Conservation (phyloP, 2,113 vertebrate species). For the Merops nubicus region DNA sequence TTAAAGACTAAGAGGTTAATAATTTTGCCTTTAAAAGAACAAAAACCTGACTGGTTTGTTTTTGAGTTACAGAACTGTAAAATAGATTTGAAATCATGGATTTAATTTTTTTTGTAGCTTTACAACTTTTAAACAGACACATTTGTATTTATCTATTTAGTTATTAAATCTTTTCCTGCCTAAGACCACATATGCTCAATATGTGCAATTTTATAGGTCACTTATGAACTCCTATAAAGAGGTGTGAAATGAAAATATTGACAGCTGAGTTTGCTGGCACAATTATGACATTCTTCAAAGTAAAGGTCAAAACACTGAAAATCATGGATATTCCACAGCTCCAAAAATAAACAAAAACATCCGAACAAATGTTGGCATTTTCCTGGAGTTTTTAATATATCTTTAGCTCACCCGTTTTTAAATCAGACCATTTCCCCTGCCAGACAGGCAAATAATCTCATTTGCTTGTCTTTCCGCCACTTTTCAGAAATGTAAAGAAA, state of each 20-base stretch:
- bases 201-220: constrained; percentile 54
- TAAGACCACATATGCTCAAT: constrained; percentile 34
- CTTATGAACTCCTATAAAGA: constrained; percentile 45
- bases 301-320: constrained; percentile 39
- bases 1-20: constrained; percentile 27
- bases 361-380: neutral
- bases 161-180: constrained; percentile 44
- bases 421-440: neutral
- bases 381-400: neutral
- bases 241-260: constrained; percentile 66
- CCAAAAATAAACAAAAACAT: constrained; percentile 43
- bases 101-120: neutral
- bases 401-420: neutral
- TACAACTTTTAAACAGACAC: constrained; percentile 13
- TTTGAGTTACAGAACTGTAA: constrained; percentile 1
- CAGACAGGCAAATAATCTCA: neutral
- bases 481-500: neutral
- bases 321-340: constrained; percentile 17
- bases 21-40: neutral
- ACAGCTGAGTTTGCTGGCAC: constrained; percentile 43
- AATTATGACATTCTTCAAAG: constrained; percentile 31
- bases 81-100: neutral
- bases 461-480: neutral
- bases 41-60: neutral
- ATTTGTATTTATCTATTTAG: constrained; percentile 41